phyloP scores from a whole-genome alignment of 2,888 invertebrate species.

The Trachelus troglodyta region DNA sequence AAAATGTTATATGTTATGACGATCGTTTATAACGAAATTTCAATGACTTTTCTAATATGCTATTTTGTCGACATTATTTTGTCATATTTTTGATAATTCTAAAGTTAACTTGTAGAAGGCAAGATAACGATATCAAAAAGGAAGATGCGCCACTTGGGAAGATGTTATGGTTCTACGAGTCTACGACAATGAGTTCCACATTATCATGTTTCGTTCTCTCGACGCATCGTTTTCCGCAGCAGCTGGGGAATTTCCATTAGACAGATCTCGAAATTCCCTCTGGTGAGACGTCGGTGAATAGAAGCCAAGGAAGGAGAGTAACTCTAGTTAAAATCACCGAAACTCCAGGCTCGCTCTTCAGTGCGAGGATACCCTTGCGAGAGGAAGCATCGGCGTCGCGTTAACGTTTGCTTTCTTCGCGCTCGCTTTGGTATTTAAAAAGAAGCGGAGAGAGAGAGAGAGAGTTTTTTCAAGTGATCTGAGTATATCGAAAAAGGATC shows the following conservation, averaged over 20 bases:
- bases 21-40: no score
- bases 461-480: neutral
- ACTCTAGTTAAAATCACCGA: neutral
- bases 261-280: neutral
- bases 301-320: neutral
- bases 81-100: no score
- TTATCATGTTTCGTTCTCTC: neutral
- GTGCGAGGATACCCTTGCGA: neutral
- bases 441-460: neutral
- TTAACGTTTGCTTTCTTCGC: neutral
- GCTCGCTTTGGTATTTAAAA: neutral
- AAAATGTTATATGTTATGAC: no score
- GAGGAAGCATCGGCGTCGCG: neutral
- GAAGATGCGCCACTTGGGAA: neutral
- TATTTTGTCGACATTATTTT: no score
- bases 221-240: neutral
- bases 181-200: neutral
- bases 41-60: no score
- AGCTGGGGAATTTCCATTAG: neutral
- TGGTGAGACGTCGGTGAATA: neutral
- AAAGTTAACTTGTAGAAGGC: no score
- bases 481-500: neutral
- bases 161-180: neutral
- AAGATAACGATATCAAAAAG: no score
- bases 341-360: neutral